Percentiles rank a stretch among this genome's conserved stretches.
These are phyloP conservation scores for Halyomorpha halys DNA, from an alignment of 1,140 invertebrate species.

Conservation along the genomic window DNA sequence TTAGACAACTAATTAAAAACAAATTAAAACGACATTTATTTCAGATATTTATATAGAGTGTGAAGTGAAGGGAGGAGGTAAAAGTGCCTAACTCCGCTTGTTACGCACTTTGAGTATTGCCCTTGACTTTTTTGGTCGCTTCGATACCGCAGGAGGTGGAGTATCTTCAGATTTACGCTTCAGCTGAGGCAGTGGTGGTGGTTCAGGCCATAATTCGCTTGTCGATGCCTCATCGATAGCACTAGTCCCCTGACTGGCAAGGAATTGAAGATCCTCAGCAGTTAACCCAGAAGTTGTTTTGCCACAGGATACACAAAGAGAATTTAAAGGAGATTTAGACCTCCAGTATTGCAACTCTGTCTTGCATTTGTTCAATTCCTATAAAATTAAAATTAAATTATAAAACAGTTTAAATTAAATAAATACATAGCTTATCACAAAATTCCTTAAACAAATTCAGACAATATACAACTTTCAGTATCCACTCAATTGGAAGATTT, in stretches of 20 bases:
- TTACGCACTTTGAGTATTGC: slow-evolving; percentile 6
- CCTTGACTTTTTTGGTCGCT: slow-evolving; percentile 10
- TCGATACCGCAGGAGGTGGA: neutral
- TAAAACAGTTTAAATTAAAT: too few species aligned
- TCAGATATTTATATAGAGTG: slow-evolving; percentile 4
- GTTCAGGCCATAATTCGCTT: slow-evolving; percentile 8
- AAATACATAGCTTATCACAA: too few species aligned
- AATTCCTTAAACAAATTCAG: too few species aligned
- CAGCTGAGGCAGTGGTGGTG: slow-evolving; percentile 3
- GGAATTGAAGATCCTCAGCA: slow-evolving; percentile 21
- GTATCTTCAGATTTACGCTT: slow-evolving; percentile 10
- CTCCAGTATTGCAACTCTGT: slow-evolving; percentile 82
- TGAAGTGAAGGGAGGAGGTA: neutral
- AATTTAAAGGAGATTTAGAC: slow-evolving; percentile 66
- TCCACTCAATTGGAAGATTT: too few species aligned
- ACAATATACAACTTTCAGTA: too few species aligned
- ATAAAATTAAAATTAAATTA: slow-evolving; percentile 29
- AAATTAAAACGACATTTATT: slow-evolving; percentile 11
- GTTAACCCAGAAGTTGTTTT: slow-evolving; percentile 16
- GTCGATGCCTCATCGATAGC: neutral
- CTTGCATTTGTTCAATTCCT: slow-evolving; percentile 81
- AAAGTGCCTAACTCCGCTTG: slow-evolving; percentile 16
- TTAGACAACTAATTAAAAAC: slow-evolving; percentile 8
- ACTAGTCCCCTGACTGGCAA: slow-evolving; percentile 21
- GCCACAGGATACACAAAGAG: slow-evolving; percentile 43